Evolutionary conservation across 2,113 vertebrate species (phyloP).

Genomic region (Physeter macrocephalus): DNA sequence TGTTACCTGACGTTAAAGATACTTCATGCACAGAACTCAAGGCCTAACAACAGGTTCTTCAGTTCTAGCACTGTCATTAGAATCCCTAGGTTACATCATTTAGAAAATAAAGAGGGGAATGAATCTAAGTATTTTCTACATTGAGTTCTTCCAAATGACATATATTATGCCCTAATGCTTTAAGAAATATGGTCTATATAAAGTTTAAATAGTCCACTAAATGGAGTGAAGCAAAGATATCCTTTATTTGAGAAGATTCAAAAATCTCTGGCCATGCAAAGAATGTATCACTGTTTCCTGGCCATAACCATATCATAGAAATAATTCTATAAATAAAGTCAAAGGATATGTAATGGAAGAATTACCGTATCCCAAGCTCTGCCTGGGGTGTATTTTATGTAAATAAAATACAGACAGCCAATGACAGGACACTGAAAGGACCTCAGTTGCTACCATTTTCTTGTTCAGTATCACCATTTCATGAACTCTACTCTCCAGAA

Average conservation of each 20-base stretch:
- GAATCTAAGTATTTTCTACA: background rate
- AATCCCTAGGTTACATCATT: background rate
- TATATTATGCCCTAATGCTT: background rate
- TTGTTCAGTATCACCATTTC: background rate
- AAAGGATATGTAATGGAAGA: slow-evolving; percentile 17
- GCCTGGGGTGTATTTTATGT: background rate
- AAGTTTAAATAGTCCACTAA: background rate
- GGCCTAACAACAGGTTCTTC: background rate
- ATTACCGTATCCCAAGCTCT: background rate
- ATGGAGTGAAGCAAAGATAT: background rate
- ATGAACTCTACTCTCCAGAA: background rate
- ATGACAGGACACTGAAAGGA: background rate
- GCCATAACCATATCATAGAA: background rate
- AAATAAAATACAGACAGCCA: slow-evolving; percentile 35
- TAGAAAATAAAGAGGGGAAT: background rate
- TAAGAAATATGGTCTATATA: background rate
- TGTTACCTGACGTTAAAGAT: background rate
- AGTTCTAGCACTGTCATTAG: background rate
- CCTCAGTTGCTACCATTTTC: background rate
- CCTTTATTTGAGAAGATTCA: background rate
- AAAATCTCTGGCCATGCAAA: background rate
- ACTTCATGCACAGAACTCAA: background rate
- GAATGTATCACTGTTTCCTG: background rate
- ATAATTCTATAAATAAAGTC: slow-evolving; percentile 17
- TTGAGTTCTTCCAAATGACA: background rate